These are phyloP conservation scores for Megaleporinus macrocephalus DNA, from an alignment of 2,113 vertebrate genomes.

Conservation along the genomic window DNA sequence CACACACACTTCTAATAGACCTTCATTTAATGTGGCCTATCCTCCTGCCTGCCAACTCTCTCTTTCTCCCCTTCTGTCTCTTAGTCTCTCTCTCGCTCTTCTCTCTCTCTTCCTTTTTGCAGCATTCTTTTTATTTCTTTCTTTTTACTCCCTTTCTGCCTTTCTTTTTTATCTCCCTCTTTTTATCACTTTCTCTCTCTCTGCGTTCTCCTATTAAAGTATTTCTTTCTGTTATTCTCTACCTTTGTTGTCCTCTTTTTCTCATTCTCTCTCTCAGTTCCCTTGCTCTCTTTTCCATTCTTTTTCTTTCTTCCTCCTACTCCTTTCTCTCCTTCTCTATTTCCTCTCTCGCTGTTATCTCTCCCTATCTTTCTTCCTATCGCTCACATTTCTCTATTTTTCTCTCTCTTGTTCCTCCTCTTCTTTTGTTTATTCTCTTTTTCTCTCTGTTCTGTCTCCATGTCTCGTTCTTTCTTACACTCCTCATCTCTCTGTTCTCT, in stretches of 20 bases:
- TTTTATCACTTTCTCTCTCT: no score
- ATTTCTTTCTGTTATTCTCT: no score
- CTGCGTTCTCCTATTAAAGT: no score
- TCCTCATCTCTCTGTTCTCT: no score
- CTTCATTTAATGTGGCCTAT: conserved; percentile 32
- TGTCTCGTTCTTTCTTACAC: no score
- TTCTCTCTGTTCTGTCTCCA: no score
- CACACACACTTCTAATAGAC: not conserved
- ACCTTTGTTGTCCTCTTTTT: no score
- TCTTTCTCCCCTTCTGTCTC: conserved; percentile 17
- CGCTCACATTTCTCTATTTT: not conserved
- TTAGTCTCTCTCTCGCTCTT: not conserved
- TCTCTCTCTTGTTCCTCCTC: conserved; percentile 20
- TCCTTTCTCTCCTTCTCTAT: not conserved
- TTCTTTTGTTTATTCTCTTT: conserved; percentile 12
- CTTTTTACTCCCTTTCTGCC: not conserved
- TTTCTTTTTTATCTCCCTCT: no score
- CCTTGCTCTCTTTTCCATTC: no score
- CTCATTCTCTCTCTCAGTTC: no score
- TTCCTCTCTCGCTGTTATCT: conserved; percentile 31
- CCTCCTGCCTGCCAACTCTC: not conserved
- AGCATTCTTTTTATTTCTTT: not conserved
- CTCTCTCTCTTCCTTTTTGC: conserved; percentile 25
- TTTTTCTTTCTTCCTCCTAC: no score
- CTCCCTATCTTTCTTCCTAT: conserved; percentile 15